Conservation (phyloP, 2,888 invertebrate genomes). For the Lysandra coridon region DNA sequence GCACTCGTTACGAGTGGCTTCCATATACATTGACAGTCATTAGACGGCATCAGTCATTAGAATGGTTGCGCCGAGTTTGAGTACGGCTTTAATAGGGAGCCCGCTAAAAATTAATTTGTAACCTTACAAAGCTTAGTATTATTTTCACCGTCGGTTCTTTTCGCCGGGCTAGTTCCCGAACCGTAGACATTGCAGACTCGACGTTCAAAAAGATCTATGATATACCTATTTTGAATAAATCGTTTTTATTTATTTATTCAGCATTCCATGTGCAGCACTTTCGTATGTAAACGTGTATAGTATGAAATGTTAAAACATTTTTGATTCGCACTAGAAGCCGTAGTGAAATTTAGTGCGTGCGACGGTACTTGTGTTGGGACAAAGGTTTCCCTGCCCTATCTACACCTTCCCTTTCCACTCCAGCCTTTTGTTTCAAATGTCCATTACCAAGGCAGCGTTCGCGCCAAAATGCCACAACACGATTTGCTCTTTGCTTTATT, state of each 20-base stretch:
- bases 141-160: not conserved
- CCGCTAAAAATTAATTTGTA: not conserved
- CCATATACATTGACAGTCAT: conserved; percentile 17
- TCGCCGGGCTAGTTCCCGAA: not conserved
- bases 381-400: conserved; percentile 65
- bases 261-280: not conserved
- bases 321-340: conserved; percentile 12
- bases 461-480: conserved; percentile 50
- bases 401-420: conserved; percentile 52
- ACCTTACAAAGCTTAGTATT: not conserved
- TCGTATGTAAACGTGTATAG: not conserved
- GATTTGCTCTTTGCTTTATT: conserved; percentile 52
- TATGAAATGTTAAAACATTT: conserved; percentile 11
- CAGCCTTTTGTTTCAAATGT: conserved; percentile 57
- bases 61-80: not conserved
- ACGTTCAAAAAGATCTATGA: not conserved
- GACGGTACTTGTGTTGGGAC: conserved; percentile 46
- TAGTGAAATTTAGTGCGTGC: conserved; percentile 32
- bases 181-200: too few species aligned
- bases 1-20: conserved; percentile 1
- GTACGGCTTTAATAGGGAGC: not conserved
- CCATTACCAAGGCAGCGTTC: conserved; percentile 54
- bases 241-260: too few species aligned
- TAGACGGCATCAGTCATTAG: conserved; percentile 7
- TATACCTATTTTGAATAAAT: not conserved